These are phyloP conservation scores for Pelmatolapia mariae DNA, from an alignment of 2,113 vertebrate species.

Conservation along the genomic window DNA sequence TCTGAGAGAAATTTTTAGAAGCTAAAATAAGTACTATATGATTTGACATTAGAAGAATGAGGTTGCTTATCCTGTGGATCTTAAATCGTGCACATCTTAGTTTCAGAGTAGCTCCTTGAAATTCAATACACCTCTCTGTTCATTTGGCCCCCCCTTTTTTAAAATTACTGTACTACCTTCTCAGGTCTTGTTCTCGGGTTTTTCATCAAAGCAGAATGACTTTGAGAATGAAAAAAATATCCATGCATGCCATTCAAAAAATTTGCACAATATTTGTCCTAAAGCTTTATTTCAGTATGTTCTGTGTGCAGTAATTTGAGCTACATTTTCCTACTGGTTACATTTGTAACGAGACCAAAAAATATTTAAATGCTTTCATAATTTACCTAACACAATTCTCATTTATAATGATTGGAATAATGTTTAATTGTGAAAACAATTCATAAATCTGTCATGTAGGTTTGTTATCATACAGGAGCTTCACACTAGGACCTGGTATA, in stretches of 20 bases:
- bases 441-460: neutral
- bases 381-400: neutral
- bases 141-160: neutral
- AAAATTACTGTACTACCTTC: slow-evolving; percentile 3
- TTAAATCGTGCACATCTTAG: neutral
- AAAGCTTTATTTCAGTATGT: neutral
- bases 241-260: neutral
- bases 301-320: neutral
- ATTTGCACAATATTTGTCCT: neutral
- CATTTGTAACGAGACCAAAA: neutral
- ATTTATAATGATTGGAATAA: neutral
- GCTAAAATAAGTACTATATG: neutral
- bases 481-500: neutral
- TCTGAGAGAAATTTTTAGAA: slow-evolving; percentile 1
- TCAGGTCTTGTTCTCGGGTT: neutral
- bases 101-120: neutral
- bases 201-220: neutral
- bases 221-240: neutral
- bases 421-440: neutral
- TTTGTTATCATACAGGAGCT: neutral
- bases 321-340: neutral
- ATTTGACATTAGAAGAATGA: neutral
- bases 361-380: neutral
- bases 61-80: neutral
- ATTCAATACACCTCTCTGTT: slow-evolving; percentile 18